Evolutionary conservation across 2,113 vertebrate genomes (phyloP).

Genomic region (Campylorhamphus procurvoides): DNA sequence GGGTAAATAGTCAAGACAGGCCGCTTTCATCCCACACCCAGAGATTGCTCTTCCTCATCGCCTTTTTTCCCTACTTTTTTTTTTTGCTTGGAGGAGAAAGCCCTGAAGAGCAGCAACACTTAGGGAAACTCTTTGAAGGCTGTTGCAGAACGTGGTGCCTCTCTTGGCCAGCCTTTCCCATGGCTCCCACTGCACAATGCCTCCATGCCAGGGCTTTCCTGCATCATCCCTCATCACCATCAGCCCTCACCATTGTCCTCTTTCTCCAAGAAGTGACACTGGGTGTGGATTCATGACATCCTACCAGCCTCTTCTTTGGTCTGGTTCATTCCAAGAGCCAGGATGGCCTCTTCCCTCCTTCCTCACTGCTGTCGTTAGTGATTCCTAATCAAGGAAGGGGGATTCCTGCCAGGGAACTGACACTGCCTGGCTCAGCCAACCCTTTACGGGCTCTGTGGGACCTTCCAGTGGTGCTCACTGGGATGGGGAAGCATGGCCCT

Average conservation of each 20-base stretch:
- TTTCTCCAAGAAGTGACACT: accelerated
- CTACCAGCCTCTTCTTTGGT: background rate
- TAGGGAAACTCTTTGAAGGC: conserved; percentile 41
- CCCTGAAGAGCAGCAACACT: conserved; percentile 22
- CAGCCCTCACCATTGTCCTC: background rate
- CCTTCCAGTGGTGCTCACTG: accelerated
- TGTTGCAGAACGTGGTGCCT: background rate
- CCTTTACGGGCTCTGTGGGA: background rate
- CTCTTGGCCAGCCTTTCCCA: background rate
- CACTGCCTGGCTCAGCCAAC: background rate
- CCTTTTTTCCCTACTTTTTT: background rate
- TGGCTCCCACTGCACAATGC: background rate
- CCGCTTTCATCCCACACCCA: conserved; percentile 52
- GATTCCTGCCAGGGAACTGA: background rate
- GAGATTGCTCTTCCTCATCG: background rate
- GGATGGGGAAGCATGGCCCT: too few species aligned
- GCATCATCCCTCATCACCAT: accelerated
- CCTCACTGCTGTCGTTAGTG: background rate
- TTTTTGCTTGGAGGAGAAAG: background rate
- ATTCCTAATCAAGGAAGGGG: accelerated
- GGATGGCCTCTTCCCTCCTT: background rate
- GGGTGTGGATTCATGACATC: accelerated
- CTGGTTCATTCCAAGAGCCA: background rate
- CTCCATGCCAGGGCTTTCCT: background rate
- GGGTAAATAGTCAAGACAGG: conserved; percentile 76